These are phyloP conservation scores for Oostethus manadensis DNA, from an alignment of 2,113 vertebrate species.

Conservation along the genomic window DNA sequence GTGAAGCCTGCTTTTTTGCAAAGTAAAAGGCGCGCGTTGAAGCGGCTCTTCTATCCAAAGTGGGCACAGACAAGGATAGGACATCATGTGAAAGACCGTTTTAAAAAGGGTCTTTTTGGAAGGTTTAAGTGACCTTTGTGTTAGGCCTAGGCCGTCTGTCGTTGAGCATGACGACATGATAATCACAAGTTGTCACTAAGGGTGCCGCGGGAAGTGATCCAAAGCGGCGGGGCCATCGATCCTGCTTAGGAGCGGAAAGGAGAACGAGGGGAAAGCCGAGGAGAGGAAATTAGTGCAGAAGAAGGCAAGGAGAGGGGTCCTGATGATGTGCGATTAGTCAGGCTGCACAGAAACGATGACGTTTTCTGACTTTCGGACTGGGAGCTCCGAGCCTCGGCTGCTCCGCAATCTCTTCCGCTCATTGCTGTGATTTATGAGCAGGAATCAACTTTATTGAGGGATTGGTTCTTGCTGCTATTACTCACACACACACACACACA, in stretches of 20 bases:
- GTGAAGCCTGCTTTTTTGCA: too few relatives aligned
- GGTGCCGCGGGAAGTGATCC: conserved; percentile 19
- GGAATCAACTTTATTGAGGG: conserved; percentile 62
- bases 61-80: too few relatives aligned
- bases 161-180: conserved; percentile 46
- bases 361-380: conserved; percentile 43
- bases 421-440: conserved; percentile 56
- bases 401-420: conserved; percentile 41
- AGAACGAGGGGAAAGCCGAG: neutral
- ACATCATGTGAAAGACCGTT: too few relatives aligned
- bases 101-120: too few relatives aligned
- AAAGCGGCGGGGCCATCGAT: conserved; percentile 34
- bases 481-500: conserved; percentile 10
- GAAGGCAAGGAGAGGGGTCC: neutral
- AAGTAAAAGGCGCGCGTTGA: too few relatives aligned
- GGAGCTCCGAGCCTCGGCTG: conserved; percentile 49
- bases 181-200: conserved; percentile 48
- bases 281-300: conserved; percentile 21
- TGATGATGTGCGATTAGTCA: conserved; percentile 24
- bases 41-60: too few relatives aligned
- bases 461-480: conserved; percentile 44
- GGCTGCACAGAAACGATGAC: conserved; percentile 53
- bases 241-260: conserved; percentile 17
- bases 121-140: too few relatives aligned
- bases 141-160: too few relatives aligned